Base-by-base conservation (phyloP, 2,113 vertebrate species). In the Rutilus rutilus region DNA sequence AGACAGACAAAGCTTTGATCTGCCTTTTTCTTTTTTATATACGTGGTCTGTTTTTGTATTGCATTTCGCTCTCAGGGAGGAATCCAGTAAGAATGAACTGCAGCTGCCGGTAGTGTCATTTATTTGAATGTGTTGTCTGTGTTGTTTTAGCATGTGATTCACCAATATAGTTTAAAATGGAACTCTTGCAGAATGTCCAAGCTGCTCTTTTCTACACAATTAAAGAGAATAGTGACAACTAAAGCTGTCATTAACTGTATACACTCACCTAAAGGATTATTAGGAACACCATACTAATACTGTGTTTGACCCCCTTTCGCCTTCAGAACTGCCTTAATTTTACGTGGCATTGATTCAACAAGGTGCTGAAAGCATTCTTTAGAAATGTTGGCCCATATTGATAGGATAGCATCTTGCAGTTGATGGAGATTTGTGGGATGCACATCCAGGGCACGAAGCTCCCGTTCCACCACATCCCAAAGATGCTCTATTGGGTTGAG, bases 1-100 rank as follows among this genome's bases (percentile, higher is more conserved):
- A 79, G 36, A 88, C 52, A 82, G 60, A 88, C 71, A 81, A 77
- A 36, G 30, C 75, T 80, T 82, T 84, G 80, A 81, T 86, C 81
- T 78, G 30, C n/a, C 27, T 60, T 36, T 14, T 73, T 64, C 33
- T 62, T 69, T 42, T 50, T 54, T 47, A 14, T 19, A 11, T 83
- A 69, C 39, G 2, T 74, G 64, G 39, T 54, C 59, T 42, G 57
- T 71, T 62, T 39, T 73, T 82, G 25, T 25, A 77, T 77, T 39
- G 64, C 57, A 50, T 78, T 85, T 33, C 59, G 50, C 27, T 81
- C 0, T 52, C 10, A 60, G 23, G 9, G 19, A 30, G 50, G 57
- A 79, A 64, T 36, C 30, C 75, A 76, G 4, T 73, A 52, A 39
- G 33, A 50, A 39, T 65, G 4, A 67, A 76, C 30, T 60, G 33